These are phyloP conservation scores for Chaetodon trifasciatus DNA, from an alignment of 2,797 vertebrate genomes.

Conservation along the genomic window DNA sequence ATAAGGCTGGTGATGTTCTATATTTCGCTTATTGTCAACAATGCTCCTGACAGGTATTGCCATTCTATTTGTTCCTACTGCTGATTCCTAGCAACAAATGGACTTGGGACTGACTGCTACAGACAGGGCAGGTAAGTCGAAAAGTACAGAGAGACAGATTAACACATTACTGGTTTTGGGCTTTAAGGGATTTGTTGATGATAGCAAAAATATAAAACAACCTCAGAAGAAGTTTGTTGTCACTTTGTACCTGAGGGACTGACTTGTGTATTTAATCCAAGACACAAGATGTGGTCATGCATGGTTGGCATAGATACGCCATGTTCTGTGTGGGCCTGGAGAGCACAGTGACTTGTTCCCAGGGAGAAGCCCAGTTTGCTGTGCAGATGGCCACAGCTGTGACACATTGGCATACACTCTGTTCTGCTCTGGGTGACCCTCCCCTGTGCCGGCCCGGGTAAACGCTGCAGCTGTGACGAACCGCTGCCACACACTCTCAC, in stretches of 20 bases:
- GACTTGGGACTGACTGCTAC: background rate
- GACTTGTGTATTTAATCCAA: slow-evolving; percentile 26
- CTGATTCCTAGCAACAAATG: background rate
- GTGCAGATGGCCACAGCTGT: slow-evolving; percentile 77
- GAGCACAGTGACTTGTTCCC: slow-evolving; percentile 32
- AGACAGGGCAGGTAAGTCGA: too few relatives aligned
- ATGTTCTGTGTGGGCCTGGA: slow-evolving; percentile 25
- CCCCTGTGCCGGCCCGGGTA: slow-evolving; percentile 57
- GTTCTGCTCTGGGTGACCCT: slow-evolving; percentile 69
- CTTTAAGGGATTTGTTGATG: background rate
- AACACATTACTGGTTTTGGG: background rate
- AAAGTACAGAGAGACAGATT: background rate
- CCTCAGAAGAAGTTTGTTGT: background rate
- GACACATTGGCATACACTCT: slow-evolving; percentile 45
- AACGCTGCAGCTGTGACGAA: slow-evolving; percentile 74
- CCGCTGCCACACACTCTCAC: slow-evolving; percentile 56
- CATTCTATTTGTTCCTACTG: too few relatives aligned
- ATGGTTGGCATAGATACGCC: slow-evolving; percentile 45
- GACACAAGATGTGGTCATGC: slow-evolving; percentile 52
- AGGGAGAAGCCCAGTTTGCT: slow-evolving; percentile 41
- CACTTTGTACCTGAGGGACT: slow-evolving; percentile 2
- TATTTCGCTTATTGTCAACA: background rate
- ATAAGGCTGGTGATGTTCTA: background rate
- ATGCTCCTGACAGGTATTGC: background rate
- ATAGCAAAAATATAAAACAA: background rate